phyloP scores from a whole-genome alignment of 2,797 vertebrate genomes.

The Tachyglossus aculeatus region DNA sequence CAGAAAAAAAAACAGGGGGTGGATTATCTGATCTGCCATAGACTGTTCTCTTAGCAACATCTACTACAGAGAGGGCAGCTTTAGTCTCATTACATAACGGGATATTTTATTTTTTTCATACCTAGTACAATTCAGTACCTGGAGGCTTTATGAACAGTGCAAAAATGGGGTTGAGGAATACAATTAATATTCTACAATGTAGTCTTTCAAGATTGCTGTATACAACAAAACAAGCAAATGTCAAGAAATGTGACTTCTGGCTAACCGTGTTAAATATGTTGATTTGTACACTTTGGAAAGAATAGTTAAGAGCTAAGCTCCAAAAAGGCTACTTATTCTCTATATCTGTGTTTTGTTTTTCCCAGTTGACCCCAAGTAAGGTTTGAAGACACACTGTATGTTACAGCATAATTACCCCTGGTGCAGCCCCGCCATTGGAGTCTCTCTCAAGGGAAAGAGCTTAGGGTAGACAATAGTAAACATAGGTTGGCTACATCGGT shows the following conservation, averaged over 20 bases:
- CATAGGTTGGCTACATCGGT: conserved; percentile 95
- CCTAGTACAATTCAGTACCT: neutral
- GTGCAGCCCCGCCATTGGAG: conserved; percentile 91
- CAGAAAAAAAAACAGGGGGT: neutral
- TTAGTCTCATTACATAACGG: neutral
- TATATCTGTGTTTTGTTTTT: conserved; percentile 1
- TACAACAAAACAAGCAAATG: neutral
- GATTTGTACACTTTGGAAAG: neutral
- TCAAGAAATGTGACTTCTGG: neutral
- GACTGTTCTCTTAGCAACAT: neutral
- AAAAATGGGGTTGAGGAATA: neutral
- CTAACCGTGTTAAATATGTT: neutral
- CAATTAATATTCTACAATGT: neutral
- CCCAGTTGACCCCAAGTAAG: neutral
- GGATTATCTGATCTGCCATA: neutral
- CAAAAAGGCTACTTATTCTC: neutral
- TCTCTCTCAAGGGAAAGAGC: conserved; percentile 92
- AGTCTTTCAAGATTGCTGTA: neutral
- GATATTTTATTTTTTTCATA: neutral
- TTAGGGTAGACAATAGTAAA: conserved; percentile 97
- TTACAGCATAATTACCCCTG: conserved; percentile 83
- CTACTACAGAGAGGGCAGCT: neutral
- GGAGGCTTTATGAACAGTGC: conserved; percentile 3
- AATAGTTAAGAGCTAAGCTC: neutral
- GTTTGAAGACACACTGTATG: conserved; percentile 44